These are phyloP conservation scores for Notechis scutatus DNA, from an alignment of 2,113 vertebrate genomes.

Conservation along the genomic window DNA sequence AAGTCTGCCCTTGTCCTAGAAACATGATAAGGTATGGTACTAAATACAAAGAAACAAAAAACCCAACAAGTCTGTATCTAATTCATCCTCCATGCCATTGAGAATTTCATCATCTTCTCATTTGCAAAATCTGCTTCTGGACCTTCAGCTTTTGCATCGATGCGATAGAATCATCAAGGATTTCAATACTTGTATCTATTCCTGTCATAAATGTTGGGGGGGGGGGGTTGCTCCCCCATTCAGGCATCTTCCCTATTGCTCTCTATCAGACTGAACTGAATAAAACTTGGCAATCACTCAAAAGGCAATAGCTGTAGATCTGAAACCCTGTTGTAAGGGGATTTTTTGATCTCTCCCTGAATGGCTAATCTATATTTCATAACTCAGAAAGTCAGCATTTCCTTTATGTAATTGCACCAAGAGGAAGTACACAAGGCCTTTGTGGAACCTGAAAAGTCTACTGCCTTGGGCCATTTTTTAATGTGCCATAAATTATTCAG, in stretches of 20 bases:
- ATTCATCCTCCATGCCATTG: background rate
- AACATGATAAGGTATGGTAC: background rate
- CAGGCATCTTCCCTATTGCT: background rate
- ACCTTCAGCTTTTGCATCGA: background rate
- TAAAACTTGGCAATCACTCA: conserved; percentile 13
- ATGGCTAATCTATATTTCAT: conserved; percentile 68
- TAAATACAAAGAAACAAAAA: background rate
- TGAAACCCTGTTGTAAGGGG: background rate
- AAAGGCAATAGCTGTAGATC: conserved; percentile 10
- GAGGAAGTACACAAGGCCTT: conserved; percentile 58
- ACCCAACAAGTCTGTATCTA: too few relatives aligned
- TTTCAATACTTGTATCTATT: background rate
- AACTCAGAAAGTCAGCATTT: conserved; percentile 63
- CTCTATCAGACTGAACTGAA: background rate
- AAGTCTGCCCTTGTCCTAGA: background rate
- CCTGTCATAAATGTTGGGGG: background rate
- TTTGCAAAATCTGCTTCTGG: background rate
- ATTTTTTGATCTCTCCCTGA: conserved; percentile 50
- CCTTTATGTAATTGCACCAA: conserved; percentile 63
- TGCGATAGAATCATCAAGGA: background rate
- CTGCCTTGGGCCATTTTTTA: conserved; percentile 64
- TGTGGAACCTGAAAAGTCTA: conserved; percentile 60
- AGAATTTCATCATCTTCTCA: background rate
- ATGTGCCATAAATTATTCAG: conserved; percentile 74
- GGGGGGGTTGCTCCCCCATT: background rate